Evolutionary conservation across 1,140 invertebrate genomes (phyloP).

Genomic region (Physella acuta): DNA sequence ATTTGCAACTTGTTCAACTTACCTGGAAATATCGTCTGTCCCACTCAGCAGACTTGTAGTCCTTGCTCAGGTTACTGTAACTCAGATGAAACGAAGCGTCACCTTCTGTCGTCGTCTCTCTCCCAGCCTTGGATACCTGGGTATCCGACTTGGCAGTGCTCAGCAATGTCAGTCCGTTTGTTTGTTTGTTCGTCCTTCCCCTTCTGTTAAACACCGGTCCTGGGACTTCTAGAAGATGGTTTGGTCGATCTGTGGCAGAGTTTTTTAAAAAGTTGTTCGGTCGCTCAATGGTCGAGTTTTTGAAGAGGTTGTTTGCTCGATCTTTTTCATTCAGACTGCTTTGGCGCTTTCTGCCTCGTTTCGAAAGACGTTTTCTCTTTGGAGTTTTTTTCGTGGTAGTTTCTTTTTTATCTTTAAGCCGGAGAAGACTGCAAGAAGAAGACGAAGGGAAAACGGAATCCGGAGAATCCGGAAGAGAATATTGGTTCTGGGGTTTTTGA

Average conservation of each 20-base stretch:
- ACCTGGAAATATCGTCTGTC: slow-evolving; percentile 44
- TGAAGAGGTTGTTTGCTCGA: neutral
- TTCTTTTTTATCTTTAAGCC: neutral
- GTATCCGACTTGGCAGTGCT: slow-evolving; percentile 27
- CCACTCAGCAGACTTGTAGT: slow-evolving; percentile 46
- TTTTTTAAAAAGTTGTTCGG: no score
- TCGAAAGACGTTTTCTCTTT: slow-evolving; percentile 18
- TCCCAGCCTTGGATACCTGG: slow-evolving; percentile 8
- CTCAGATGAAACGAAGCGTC: slow-evolving; percentile 22
- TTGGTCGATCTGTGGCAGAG: no score
- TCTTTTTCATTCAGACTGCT: slow-evolving; percentile 1
- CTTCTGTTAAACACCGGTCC: slow-evolving; percentile 7
- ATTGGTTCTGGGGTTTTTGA: neutral
- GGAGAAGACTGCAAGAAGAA: no score
- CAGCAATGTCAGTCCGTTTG: slow-evolving; percentile 8
- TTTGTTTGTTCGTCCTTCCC: slow-evolving; percentile 5
- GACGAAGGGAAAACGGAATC: neutral
- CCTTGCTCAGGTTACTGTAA: slow-evolving; percentile 26
- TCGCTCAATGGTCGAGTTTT: neutral
- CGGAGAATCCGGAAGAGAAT: neutral
- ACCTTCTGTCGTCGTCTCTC: neutral
- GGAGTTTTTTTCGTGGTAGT: neutral
- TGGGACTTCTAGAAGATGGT: slow-evolving; percentile 23
- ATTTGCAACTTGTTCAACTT: neutral
- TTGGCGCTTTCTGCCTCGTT: slow-evolving; percentile 13